These are phyloP conservation scores for Myotis daubentonii DNA, from an alignment of 2,797 vertebrate species.

Conservation along the genomic window DNA sequence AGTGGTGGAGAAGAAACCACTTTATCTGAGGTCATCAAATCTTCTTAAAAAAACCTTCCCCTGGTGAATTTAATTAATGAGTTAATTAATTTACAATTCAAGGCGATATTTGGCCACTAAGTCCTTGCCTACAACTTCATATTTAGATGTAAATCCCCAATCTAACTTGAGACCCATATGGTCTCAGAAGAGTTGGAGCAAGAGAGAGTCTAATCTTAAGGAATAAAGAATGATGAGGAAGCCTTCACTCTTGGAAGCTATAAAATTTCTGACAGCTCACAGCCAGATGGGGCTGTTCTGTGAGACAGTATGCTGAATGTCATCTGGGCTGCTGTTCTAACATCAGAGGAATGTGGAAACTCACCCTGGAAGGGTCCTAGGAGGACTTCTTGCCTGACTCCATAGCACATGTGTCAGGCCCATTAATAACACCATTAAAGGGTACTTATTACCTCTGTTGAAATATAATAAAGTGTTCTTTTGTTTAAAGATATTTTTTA, in stretches of 20 bases:
- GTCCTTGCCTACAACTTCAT: neutral
- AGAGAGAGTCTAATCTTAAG: neutral
- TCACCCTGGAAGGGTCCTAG: neutral
- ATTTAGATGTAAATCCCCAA: neutral
- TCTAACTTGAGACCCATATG: neutral
- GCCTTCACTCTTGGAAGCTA: neutral
- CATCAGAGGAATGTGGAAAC: neutral
- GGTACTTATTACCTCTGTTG: neutral
- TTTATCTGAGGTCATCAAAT: neutral
- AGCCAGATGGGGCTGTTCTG: neutral
- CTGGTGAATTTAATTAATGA: neutral
- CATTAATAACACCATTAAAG: neutral
- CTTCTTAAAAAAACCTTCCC: neutral
- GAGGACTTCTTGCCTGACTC: neutral
- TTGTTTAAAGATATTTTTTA: too few species aligned
- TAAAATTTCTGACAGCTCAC: neutral
- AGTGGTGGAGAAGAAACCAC: neutral
- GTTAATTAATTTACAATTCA: neutral
- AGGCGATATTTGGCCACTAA: neutral
- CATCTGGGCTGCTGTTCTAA: neutral
- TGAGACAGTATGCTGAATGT: neutral
- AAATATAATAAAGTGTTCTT: neutral
- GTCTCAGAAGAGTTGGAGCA: neutral
- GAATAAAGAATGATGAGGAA: neutral
- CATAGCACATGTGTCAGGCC: neutral